Conservation (phyloP, 2,888 invertebrate genomes). For the Cloeon dipterum region DNA sequence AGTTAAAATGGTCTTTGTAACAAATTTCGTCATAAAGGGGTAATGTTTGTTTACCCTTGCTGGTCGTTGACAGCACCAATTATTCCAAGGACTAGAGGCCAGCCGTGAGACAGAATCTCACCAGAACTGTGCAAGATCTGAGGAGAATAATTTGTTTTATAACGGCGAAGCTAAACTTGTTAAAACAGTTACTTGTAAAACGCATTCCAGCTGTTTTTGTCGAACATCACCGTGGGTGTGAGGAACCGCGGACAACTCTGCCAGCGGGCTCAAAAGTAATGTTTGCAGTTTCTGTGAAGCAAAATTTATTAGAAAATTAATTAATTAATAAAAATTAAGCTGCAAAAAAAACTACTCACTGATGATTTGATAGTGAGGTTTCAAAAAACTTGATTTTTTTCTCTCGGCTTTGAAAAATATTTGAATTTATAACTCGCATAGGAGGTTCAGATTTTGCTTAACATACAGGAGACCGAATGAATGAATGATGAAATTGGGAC, state of each 20-base stretch:
- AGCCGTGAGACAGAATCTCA: conserved; percentile 77
- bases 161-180: no score
- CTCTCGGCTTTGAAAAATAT: no score
- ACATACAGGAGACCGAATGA: no score
- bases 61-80: conserved; percentile 87
- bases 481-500: no score
- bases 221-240: conserved; percentile 87
- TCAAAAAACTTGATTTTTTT: no score
- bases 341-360: background rate
- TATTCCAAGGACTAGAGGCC: conserved; percentile 85
- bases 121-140: conserved; percentile 60
- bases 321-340: conserved; percentile 2
- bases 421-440: no score
- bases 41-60: conserved; percentile 39
- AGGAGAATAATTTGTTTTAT: background rate
- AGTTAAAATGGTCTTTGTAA: background rate
- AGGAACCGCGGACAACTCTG: conserved; percentile 71
- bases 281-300: conserved; percentile 47
- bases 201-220: conserved; percentile 84
- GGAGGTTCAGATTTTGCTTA: no score
- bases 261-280: conserved; percentile 64
- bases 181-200: conserved; percentile 46
- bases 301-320: conserved; percentile 3
- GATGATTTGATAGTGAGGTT: no score
- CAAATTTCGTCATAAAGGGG: background rate